phyloP scores from a whole-genome alignment of 2,888 invertebrate species.

The Drosophila paramelanica region DNA sequence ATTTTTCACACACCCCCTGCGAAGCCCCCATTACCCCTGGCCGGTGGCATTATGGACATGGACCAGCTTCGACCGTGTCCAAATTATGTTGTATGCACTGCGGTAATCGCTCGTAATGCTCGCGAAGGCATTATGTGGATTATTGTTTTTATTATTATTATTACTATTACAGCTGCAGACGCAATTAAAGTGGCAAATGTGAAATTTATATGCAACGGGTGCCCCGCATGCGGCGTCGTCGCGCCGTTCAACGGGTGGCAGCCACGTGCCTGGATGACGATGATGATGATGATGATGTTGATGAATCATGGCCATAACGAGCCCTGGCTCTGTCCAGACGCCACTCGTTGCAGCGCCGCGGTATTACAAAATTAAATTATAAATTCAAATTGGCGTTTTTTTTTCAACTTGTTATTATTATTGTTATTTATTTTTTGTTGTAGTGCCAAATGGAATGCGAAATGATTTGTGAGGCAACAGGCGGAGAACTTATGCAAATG shows the following conservation, averaged over 20 bases:
- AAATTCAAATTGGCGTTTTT: conserved; percentile 61
- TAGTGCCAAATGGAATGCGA: conserved; percentile 14
- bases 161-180: conserved; percentile 63
- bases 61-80: conserved; percentile 23
- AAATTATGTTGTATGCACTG: conserved; percentile 44
- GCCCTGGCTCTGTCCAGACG: conserved; percentile 3
- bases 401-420: background rate
- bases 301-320: conserved; percentile 45
- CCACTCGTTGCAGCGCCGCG: background rate
- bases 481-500: conserved; percentile 52
- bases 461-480: conserved; percentile 13
- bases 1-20: conserved; percentile 24
- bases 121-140: conserved; percentile 25
- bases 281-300: conserved; percentile 12
- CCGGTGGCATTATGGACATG: conserved; percentile 26
- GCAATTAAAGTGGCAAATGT: conserved; percentile 67
- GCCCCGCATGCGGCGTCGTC: conserved; percentile 47
- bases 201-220: conserved; percentile 53
- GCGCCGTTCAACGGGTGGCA: conserved; percentile 11
- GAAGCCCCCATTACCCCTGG: background rate
- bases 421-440: background rate
- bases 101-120: conserved; percentile 46
- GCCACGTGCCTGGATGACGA: conserved; percentile 64
- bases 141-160: conserved; percentile 32
- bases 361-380: conserved; percentile 67